phyloP scores from a whole-genome alignment of 2,113 vertebrate species.

The Platichthys flesus region DNA sequence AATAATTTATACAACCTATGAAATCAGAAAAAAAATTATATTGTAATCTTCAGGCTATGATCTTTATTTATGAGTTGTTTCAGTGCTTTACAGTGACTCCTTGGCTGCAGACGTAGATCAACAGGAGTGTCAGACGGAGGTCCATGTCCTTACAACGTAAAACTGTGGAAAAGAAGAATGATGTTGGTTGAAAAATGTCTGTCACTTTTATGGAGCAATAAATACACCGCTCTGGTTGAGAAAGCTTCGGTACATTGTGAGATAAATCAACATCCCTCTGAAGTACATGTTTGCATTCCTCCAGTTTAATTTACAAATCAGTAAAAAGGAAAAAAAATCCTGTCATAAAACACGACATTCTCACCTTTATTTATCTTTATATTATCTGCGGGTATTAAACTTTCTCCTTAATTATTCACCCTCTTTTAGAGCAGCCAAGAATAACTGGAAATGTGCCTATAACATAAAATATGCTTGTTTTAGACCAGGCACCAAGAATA shows the following conservation, averaged over 20 bases:
- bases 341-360: not conserved
- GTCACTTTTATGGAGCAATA: constrained; percentile 7
- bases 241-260: not conserved
- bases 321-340: not conserved
- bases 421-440: constrained; percentile 18
- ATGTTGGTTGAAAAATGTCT: not conserved
- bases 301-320: not conserved
- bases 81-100: constrained; percentile 76
- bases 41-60: not conserved
- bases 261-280: constrained; percentile 7
- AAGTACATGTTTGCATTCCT: not conserved
- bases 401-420: not conserved
- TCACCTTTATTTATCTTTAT: constrained; percentile 42
- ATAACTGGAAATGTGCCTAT: constrained; percentile 28
- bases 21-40: not conserved
- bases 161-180: constrained; percentile 60
- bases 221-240: not conserved
- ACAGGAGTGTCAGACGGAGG: constrained; percentile 79
- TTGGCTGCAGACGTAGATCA: constrained; percentile 76
- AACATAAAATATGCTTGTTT: constrained; percentile 3
- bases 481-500: not conserved
- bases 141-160: constrained; percentile 77
- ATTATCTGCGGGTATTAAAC: constrained; percentile 18
- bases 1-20: not conserved
- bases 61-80: not conserved